Percentiles rank a stretch among this genome's conserved stretches.
Evolutionary conservation across 2,888 invertebrate species (phyloP).

Genomic region (Ophion obscuratus): DNA sequence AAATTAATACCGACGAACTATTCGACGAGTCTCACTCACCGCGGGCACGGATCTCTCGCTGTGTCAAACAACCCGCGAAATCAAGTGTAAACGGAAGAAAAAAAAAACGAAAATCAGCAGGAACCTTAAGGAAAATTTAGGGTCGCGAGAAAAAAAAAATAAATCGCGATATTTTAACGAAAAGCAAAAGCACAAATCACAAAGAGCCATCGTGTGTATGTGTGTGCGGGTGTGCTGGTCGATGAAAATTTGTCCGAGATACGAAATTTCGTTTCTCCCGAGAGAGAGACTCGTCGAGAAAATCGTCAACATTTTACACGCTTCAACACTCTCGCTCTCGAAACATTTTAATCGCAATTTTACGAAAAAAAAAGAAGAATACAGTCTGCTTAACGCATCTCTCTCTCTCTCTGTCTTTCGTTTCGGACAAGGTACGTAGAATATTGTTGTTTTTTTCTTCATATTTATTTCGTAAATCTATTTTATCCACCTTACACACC

Average conservation of each 20-base stretch:
- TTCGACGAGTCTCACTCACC: conserved; percentile 1
- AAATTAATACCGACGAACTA: conserved; percentile 12
- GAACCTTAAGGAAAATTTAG: neutral
- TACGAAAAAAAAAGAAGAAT: conserved; percentile 38
- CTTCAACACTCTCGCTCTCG: conserved; percentile 26
- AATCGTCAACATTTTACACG: conserved; percentile 27
- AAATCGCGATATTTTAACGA: conserved; percentile 6
- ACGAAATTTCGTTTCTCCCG: conserved; percentile 1
- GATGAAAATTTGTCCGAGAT: conserved; percentile 1
- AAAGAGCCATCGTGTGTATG: neutral
- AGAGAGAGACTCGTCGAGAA: conserved; percentile 13
- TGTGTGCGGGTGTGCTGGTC: neutral
- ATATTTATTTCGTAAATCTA: conserved; percentile 76
- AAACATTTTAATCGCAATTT: conserved; percentile 46
- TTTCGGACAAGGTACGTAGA: conserved; percentile 81
- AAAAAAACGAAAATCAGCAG: conserved; percentile 4
- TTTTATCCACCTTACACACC: conserved; percentile 80
- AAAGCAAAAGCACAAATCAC: neutral
- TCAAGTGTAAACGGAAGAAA: neutral
- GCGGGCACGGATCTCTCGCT: neutral
- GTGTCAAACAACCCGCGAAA: neutral
- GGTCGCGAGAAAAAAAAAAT: conserved; percentile 5
- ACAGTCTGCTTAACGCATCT: conserved; percentile 63
- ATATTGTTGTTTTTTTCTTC: conserved; percentile 72
- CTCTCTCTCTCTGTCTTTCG: conserved; percentile 52